Conservation (phyloP, 1,140 invertebrate genomes). For the Pseudomyrmex gracilis region DNA sequence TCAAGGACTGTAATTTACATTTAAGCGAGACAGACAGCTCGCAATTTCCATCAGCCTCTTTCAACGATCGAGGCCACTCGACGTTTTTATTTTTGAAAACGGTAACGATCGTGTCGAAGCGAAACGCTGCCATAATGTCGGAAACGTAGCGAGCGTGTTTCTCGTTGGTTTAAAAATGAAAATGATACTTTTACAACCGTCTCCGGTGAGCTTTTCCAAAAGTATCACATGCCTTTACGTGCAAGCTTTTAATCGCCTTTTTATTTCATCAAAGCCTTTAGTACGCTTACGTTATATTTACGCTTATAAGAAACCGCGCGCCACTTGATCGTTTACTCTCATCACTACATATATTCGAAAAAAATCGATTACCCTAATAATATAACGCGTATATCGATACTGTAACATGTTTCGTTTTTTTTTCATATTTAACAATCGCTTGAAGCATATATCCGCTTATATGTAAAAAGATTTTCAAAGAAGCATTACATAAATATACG, state of each 20-base stretch:
- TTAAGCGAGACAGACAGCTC: background rate
- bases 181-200: background rate
- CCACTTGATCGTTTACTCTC: background rate
- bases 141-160: background rate
- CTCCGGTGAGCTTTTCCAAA: background rate
- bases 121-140: background rate
- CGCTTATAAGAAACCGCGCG: conserved; percentile 38
- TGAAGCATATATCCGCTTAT: background rate
- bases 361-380: conserved; percentile 33
- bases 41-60: background rate
- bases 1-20: conserved; percentile 2
- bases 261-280: conserved; percentile 14
- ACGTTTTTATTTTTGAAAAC: background rate
- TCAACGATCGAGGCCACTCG: background rate
- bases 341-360: conserved; percentile 32
- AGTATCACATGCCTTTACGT: conserved; percentile 59
- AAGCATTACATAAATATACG: background rate
- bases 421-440: conserved; percentile 32
- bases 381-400: background rate
- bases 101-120: background rate
- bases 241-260: conserved; percentile 64
- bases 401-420: conserved; percentile 16
- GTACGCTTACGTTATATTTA: conserved; percentile 56
- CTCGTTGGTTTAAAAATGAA: background rate
- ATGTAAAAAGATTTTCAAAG: conserved; percentile 9